Base-by-base conservation (phyloP, 2,888 invertebrate genomes). In the Clistopyga incitator region DNA sequence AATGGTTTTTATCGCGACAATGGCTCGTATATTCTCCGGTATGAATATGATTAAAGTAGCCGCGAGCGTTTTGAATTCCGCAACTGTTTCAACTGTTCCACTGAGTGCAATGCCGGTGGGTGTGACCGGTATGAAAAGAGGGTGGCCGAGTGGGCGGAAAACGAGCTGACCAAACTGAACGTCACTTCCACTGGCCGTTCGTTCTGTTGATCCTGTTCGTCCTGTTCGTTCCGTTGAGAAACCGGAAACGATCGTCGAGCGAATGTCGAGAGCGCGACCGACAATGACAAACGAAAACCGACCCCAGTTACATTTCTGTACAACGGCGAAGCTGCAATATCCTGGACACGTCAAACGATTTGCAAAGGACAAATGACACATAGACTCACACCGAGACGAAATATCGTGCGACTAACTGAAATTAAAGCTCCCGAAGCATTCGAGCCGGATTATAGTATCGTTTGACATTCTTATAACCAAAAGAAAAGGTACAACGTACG, bases 161-260 rank as follows among this genome's bases (percentile, higher is more conserved):
- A 75, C 68, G 68, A 80, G 80, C 75, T 75, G 75, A 80, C 75
- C 68, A 67, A 79, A 80, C 80, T 80, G 52, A 56, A 80, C 80
- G 75, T 61, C 75, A 80, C 70, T 52, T 75, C 64, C 64, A 42
- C 64, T 64, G 13, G 64, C 42, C 61, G 61, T 76, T 82, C 50
- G 64, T 29, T 50, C 77, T 71, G 61, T 3, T 42, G 8, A 38
- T 38, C 38, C 29, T 38, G 50, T 77, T 18, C 45, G 15, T 45
- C 2, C 54, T 18, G 56, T 72, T 45, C 54, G 65, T 38, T 45
- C 77, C 64, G 64, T 64, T 18, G 74, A 78, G 75, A 80, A 80
- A 80, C 80, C 80, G 75, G 80, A 80, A 70, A 75, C 68, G 68
- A 75, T 68, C 68, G 68, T 64, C 68, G 68, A 70, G 75, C 45